Conservation (phyloP, 1,140 invertebrate genomes). For the Ptiloglossa arizonensis region DNA sequence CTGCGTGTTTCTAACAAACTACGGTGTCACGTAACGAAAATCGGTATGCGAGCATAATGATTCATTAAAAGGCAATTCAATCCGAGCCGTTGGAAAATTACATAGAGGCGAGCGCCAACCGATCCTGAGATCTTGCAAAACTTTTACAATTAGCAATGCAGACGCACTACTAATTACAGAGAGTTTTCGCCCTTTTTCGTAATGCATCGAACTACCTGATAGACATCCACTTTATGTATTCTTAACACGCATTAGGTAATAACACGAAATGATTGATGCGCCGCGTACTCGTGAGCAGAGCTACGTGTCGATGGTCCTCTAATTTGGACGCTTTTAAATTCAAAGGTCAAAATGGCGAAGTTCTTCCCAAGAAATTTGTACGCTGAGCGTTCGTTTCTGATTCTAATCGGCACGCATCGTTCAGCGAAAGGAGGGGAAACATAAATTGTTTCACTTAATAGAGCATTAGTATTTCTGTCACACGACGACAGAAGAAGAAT, state of each 20-base stretch:
- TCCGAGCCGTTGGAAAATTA: not conserved
- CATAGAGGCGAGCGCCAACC: not conserved
- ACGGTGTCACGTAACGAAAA: not conserved
- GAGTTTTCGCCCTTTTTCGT: conserved; percentile 2
- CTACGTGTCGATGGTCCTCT: not conserved
- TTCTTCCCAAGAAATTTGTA: not conserved
- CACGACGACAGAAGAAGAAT: no score
- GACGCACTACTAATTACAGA: not conserved
- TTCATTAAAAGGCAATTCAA: not conserved
- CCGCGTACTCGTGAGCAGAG: not conserved
- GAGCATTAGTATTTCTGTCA: no score
- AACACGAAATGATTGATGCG: conserved; percentile 1
- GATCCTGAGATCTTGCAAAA: conserved; percentile 3
- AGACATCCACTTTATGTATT: not conserved
- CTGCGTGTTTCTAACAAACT: not conserved
- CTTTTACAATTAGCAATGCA: not conserved
- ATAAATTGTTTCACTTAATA: no score
- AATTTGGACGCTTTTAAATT: not conserved
- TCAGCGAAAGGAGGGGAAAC: no score
- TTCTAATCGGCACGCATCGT: no score
- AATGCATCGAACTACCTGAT: not conserved
- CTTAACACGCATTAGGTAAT: not conserved
- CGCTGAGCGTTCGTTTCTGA: no score
- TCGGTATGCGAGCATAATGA: not conserved
- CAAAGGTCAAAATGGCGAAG: conserved; percentile 1